Conservation (phyloP, 2,797 vertebrate species). For the Chiloscyllium punctatum region DNA sequence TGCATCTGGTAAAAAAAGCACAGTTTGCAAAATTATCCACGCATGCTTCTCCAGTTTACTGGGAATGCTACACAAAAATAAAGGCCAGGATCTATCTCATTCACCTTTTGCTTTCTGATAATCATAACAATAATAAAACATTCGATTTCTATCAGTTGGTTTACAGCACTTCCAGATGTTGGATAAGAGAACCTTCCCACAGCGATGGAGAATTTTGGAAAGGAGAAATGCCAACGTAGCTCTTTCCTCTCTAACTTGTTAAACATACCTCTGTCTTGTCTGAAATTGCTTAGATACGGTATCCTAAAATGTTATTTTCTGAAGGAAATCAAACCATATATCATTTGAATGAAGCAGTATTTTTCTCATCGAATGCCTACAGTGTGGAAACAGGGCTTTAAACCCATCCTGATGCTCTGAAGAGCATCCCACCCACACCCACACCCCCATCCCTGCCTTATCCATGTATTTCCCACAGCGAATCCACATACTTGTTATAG, state of each 20-base stretch:
- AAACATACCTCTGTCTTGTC: background rate
- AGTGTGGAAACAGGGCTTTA: too few relatives aligned
- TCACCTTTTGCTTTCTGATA: background rate
- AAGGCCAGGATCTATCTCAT: background rate
- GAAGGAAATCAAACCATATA: background rate
- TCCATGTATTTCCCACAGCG: too few relatives aligned
- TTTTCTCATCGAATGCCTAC: background rate
- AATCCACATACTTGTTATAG: too few relatives aligned
- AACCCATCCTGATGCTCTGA: too few relatives aligned
- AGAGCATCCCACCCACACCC: too few relatives aligned
- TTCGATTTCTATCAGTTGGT: too few relatives aligned
- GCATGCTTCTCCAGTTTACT: too few relatives aligned
- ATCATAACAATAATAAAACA: background rate
- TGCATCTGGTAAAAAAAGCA: too few relatives aligned
- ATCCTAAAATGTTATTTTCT: background rate
- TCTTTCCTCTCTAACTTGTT: background rate
- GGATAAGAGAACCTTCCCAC: too few relatives aligned
- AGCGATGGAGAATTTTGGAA: background rate
- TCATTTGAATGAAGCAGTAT: background rate
- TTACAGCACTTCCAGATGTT: background rate
- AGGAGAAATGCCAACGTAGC: background rate
- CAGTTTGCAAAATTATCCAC: too few relatives aligned
- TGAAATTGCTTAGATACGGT: background rate
- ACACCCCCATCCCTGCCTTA: too few relatives aligned
- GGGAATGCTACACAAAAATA: background rate